Conservation (phyloP, 2,113 vertebrate species). For the Pontoporia blainvillei region DNA sequence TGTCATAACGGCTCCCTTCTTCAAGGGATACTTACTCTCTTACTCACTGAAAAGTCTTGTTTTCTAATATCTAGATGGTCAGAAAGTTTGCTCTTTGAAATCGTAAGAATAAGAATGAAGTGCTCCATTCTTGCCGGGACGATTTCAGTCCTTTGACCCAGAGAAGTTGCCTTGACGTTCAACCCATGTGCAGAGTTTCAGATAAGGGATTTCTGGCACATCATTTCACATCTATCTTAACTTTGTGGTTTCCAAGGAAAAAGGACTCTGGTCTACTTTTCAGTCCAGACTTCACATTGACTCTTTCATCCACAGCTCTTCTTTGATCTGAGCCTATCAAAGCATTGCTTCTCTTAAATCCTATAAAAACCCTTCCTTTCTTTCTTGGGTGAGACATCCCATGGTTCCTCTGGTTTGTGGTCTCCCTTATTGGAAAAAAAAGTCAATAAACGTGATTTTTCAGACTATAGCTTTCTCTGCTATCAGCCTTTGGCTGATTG, state of each 20-base stretch:
- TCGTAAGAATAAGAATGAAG: background rate
- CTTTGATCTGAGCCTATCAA: background rate
- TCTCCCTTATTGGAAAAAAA: background rate
- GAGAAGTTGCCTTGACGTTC: background rate
- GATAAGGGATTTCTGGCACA: background rate
- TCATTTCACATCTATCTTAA: background rate
- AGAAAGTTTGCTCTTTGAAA: background rate
- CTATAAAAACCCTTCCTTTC: background rate
- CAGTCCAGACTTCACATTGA: background rate
- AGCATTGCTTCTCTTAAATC: background rate
- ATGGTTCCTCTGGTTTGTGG: background rate
- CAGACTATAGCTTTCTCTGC: background rate
- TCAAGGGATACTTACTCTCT: background rate
- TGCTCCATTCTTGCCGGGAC: background rate
- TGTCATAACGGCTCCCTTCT: background rate
- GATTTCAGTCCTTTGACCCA: background rate
- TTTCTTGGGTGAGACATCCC: background rate
- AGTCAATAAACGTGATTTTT: background rate
- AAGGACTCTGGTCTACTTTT: background rate
- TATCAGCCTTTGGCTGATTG: background rate
- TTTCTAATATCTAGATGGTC: background rate
- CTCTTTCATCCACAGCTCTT: background rate
- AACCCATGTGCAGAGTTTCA: background rate
- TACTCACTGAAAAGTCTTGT: background rate
- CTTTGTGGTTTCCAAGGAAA: background rate